phyloP scores from a whole-genome alignment of 2,888 invertebrate species.

The Subacronicta megacephala region DNA sequence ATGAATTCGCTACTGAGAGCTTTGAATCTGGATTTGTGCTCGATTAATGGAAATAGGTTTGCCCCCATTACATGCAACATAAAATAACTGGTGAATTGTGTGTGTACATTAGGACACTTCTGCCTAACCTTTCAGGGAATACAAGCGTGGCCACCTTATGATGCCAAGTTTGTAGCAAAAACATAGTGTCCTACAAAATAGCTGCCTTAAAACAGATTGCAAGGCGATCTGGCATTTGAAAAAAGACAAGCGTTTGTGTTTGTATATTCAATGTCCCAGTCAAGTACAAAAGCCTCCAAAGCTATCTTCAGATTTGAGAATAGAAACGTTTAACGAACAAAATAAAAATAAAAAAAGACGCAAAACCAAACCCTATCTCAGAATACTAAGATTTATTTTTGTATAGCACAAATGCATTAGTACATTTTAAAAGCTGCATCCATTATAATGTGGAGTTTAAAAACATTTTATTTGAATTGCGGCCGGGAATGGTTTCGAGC shows the following conservation, averaged over 20 bases:
- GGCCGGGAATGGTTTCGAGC: conserved; percentile 31
- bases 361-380: conserved; percentile 17
- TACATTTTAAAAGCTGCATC: conserved; percentile 38
- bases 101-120: no score
- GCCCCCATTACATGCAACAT: no score
- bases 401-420: conserved; percentile 16
- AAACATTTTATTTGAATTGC: conserved; percentile 56
- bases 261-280: conserved; percentile 10
- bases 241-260: conserved; percentile 8
- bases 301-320: conserved; percentile 16
- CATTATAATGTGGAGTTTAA: conserved; percentile 39
- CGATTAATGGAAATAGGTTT: no score
- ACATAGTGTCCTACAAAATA: background rate
- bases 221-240: conserved; percentile 16
- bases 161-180: no score
- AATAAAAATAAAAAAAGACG: conserved; percentile 10
- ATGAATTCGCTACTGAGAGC: no score
- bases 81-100: no score
- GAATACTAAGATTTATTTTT: conserved; percentile 7
- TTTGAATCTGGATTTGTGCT: no score
- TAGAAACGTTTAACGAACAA: conserved; percentile 33
- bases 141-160: no score
- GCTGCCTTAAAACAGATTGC: no score
- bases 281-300: conserved; percentile 20
- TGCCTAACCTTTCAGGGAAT: no score